Conservation (phyloP, 2,888 invertebrate genomes). For the Tribolium freemani region DNA sequence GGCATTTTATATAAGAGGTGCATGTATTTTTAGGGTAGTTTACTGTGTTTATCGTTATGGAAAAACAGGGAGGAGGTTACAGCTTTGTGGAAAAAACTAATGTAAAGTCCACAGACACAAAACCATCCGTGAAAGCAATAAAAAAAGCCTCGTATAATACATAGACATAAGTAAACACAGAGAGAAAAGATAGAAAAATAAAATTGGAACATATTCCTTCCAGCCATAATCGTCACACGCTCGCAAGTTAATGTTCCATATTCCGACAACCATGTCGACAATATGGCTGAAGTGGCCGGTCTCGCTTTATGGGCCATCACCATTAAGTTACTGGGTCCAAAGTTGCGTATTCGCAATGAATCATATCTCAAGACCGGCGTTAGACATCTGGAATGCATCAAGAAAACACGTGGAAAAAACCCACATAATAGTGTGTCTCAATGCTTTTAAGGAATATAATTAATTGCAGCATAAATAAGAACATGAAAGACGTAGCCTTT, state of each 20-base stretch:
- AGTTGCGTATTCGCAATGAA: constrained; percentile 46
- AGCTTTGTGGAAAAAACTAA: constrained; percentile 40
- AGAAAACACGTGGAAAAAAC: constrained; percentile 42
- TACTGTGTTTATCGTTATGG: constrained; percentile 24
- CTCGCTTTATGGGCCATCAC: constrained; percentile 47
- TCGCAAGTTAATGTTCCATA: constrained; percentile 46
- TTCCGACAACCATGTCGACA: constrained; percentile 44
- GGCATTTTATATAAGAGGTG: not conserved
- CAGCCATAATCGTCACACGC: constrained; percentile 45
- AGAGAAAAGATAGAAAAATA: constrained; percentile 43
- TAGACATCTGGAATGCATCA: constrained; percentile 28
- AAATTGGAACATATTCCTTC: constrained; percentile 41
- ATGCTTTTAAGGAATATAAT: constrained; percentile 19
- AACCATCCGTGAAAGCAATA: constrained; percentile 39
- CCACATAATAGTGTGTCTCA: constrained; percentile 1
- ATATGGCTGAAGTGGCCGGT: constrained; percentile 43
- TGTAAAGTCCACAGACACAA: constrained; percentile 38
- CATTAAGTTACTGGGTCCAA: constrained; percentile 44
- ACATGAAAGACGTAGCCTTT: not conserved
- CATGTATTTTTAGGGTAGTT: constrained; percentile 10
- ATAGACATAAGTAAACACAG: constrained; percentile 44
- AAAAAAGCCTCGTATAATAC: constrained; percentile 39
- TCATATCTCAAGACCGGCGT: constrained; percentile 38
- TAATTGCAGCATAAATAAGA: constrained; percentile 36
- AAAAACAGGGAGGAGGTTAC: constrained; percentile 28